These are phyloP conservation scores for Drosophila bocki DNA, from an alignment of 1,140 invertebrate genomes.

Conservation along the genomic window DNA sequence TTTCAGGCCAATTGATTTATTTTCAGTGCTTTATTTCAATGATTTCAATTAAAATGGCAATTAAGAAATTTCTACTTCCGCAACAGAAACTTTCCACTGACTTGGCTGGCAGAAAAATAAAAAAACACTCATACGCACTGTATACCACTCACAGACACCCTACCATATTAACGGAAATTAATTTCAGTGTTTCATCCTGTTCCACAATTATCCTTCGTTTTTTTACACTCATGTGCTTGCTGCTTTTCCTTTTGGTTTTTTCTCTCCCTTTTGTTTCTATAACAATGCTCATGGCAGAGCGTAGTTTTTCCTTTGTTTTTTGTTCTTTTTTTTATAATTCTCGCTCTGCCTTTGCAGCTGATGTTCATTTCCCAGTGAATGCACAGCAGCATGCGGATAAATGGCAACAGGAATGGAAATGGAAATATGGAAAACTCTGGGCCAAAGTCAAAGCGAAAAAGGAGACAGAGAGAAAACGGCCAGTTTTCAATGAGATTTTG, in stretches of 20 bases:
- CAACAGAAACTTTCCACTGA: constrained; percentile 30
- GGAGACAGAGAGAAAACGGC: constrained; percentile 22
- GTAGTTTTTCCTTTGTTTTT: constrained; percentile 40
- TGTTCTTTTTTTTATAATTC: constrained; percentile 32
- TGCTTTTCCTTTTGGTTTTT: constrained; percentile 30
- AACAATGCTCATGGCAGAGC: constrained; percentile 45
- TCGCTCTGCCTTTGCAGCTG: constrained; percentile 50
- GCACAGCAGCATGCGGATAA: constrained; percentile 56
- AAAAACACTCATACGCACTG: constrained; percentile 34
- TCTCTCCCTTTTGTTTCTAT: constrained; percentile 45
- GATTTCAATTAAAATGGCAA: constrained; percentile 66
- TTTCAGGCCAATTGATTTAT: constrained; percentile 10
- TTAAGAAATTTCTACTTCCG: constrained; percentile 66
- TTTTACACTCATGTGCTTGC: constrained; percentile 28
- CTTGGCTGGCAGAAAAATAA: background rate
- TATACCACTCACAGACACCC: constrained; percentile 15
- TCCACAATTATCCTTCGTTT: constrained; percentile 16
- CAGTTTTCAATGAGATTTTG: constrained; percentile 50
- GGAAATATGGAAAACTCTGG: constrained; percentile 41
- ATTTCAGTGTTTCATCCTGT: constrained; percentile 61
- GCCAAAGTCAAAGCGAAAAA: constrained; percentile 60
- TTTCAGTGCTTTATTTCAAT: constrained; percentile 23
- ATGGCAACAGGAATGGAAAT: constrained; percentile 29
- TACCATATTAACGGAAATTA: constrained; percentile 71
- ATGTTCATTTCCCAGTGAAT: constrained; percentile 71